A percentile compares a stretch with the other conserved stretches of the same genome.
phyloP scores from a whole-genome alignment of 2,888 invertebrate species.

The Tinea pellionella region DNA sequence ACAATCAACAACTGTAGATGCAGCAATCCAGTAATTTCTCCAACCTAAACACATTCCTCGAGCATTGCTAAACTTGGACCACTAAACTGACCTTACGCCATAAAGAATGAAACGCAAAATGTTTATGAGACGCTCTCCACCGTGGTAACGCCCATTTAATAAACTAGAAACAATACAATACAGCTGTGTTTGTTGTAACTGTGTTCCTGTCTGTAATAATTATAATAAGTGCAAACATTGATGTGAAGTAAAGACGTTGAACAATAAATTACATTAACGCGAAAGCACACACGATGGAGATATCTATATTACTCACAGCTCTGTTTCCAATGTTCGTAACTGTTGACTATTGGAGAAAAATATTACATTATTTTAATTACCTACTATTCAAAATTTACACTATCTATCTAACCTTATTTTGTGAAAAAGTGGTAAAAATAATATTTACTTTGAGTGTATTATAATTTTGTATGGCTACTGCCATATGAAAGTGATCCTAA shows the following conservation, averaged over 20 bases:
- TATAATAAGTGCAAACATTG: slow-evolving; percentile 14
- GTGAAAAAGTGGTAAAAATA: not conserved
- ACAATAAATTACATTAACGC: slow-evolving; percentile 19
- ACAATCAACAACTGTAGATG: slow-evolving; percentile 10
- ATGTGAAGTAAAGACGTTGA: slow-evolving; percentile 25
- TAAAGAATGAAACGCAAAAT: slow-evolving; percentile 49
- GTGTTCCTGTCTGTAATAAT: not conserved
- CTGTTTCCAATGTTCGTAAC: slow-evolving; percentile 51
- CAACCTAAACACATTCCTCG: slow-evolving; percentile 7
- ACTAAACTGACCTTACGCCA: slow-evolving; percentile 56
- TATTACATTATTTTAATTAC: slow-evolving; percentile 25
- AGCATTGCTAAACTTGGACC: not conserved
- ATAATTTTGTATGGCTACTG: not conserved
- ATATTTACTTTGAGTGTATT: not conserved
- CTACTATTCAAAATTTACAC: not conserved
- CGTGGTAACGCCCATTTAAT: slow-evolving; percentile 64
- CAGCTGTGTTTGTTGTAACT: slow-evolving; percentile 9
- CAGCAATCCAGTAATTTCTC: not conserved
- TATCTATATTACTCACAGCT: slow-evolving; percentile 50
- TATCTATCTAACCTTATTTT: not conserved
- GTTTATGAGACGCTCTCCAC: slow-evolving; percentile 65
- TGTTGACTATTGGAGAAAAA: slow-evolving; percentile 51
- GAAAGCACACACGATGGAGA: slow-evolving; percentile 10
- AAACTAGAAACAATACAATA: slow-evolving; percentile 50
- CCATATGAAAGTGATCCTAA: not conserved